Evolutionary conservation across 2,888 invertebrate species (phyloP).

Genomic region (Mylabris sibirica): DNA sequence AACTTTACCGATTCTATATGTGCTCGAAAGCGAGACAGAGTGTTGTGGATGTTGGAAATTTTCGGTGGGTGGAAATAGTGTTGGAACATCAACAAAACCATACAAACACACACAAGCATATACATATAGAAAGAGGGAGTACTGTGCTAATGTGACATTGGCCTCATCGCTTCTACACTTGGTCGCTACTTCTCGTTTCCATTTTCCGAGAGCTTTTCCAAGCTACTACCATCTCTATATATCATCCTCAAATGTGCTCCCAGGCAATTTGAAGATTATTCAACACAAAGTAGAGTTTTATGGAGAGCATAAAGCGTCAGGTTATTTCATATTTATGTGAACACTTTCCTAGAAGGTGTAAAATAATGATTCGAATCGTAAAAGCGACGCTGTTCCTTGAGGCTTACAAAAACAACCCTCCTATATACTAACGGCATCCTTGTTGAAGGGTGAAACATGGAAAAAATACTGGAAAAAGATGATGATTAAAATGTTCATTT

Average conservation of each 20-base stretch:
- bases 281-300: slow-evolving; percentile 61
- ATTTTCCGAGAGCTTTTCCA: slow-evolving; percentile 50
- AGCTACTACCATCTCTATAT: slow-evolving; percentile 50
- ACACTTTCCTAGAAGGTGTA: slow-evolving; percentile 57
- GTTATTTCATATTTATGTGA: slow-evolving; percentile 60
- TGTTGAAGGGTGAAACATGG: slow-evolving; percentile 8
- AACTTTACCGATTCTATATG: too few species aligned
- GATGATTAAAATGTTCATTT: background rate
- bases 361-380: slow-evolving; percentile 51
- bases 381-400: slow-evolving; percentile 39
- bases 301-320: slow-evolving; percentile 59
- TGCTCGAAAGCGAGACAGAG: background rate
- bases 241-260: slow-evolving; percentile 58
- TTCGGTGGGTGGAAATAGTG: background rate
- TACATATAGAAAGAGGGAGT: slow-evolving; percentile 36
- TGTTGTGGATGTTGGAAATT: background rate
- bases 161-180: slow-evolving; percentile 58
- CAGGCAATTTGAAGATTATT: slow-evolving; percentile 61
- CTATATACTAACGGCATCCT: slow-evolving; percentile 8
- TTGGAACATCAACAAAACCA: slow-evolving; percentile 45
- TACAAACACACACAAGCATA: too few species aligned
- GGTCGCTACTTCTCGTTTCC: slow-evolving; percentile 53
- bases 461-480: background rate
- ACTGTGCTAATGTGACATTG: slow-evolving; percentile 57
- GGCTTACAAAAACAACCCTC: slow-evolving; percentile 14